Conservation (phyloP, 2,797 vertebrate species). For the Podarcis lilfordi region DNA sequence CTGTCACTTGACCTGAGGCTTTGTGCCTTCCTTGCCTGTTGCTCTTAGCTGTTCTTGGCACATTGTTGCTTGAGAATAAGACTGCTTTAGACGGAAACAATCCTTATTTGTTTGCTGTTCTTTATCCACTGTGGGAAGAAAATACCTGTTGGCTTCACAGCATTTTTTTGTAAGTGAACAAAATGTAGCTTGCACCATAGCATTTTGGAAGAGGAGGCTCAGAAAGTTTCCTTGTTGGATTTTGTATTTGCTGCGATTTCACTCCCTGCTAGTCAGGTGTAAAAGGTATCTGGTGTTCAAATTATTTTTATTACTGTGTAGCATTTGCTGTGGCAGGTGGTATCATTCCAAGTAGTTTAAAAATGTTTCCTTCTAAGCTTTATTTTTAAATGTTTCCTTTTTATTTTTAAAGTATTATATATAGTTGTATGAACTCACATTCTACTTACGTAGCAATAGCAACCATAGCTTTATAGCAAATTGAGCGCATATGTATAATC, state of each 20-base stretch:
- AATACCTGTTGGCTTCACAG: neutral
- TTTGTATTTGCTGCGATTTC: neutral
- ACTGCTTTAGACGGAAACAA: neutral
- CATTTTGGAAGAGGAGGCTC: neutral
- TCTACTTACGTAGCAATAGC: neutral
- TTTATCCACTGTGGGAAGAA: neutral
- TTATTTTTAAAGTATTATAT: neutral
- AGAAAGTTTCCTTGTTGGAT: neutral
- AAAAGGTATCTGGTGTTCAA: neutral
- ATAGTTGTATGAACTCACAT: neutral
- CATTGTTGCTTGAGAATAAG: neutral
- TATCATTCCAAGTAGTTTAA: neutral
- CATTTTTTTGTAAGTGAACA: neutral
- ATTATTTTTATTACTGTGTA: neutral
- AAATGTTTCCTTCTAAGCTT: too few relatives aligned
- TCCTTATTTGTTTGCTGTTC: neutral
- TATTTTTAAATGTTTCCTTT: neutral
- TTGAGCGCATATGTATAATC: neutral
- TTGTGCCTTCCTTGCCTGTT: neutral
- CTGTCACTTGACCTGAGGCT: neutral
- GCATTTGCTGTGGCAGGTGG: neutral
- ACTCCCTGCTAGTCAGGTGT: neutral
- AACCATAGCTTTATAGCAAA: neutral
- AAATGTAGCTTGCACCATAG: neutral
- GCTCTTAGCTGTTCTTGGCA: neutral